These are phyloP conservation scores for Drosophila melanogaster DNA, from an alignment of 1,140 invertebrate species.

Conservation along the genomic window Release_6_plus_ISO1_MT NT_033777.3:28785001-28785500, in stretches of 20 bases:
- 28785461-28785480: no score
- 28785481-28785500: no score
- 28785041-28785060: conserved; percentile 82
- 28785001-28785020: conserved; percentile 12
- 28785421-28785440: not conserved
- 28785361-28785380: not conserved
- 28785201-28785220: conserved; percentile 24
- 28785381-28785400: conserved; percentile 7
- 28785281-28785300: conserved; percentile 9
- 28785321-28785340: not conserved
- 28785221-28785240: conserved; percentile 49
- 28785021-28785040: conserved; percentile 65
- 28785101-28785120: conserved; percentile 45
- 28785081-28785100: conserved; percentile 53
- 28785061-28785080: conserved; percentile 66
- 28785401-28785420: not conserved
- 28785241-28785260: conserved; percentile 53
- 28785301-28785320: conserved; percentile 13
- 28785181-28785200: conserved; percentile 47
- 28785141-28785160: conserved; percentile 15
- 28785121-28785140: not conserved
- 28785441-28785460: no score
- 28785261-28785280: not conserved
- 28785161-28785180: conserved; percentile 72
- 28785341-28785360: not conserved